Conservation (phyloP, 2,113 vertebrate species). For the Rynchops niger region DNA sequence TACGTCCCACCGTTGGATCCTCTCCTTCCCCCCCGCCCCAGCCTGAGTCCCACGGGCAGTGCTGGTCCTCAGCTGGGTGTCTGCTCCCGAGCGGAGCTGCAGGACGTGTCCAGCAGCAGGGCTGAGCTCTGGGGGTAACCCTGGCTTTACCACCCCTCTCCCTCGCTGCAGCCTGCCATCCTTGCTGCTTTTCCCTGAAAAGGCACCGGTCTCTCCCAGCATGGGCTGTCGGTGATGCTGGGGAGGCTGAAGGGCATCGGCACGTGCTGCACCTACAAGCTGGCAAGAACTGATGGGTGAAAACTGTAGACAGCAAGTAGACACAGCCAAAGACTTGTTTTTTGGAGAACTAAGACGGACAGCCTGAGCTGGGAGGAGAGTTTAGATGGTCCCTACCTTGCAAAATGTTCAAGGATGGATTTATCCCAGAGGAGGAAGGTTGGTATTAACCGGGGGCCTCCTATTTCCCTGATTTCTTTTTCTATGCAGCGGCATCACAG, state of each 20-base stretch:
- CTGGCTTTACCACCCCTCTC: not conserved
- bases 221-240: not conserved
- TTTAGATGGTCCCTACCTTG: not conserved
- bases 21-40: not conserved
- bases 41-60: fast-evolving
- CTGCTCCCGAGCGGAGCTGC: not conserved
- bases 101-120: not conserved
- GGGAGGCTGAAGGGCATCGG: not conserved
- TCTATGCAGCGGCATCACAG: not conserved
- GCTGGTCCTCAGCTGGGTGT: fast-evolving
- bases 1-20: fast-evolving
- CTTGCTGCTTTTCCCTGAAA: not conserved
- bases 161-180: not conserved
- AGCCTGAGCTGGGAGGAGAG: not conserved
- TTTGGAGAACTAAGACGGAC: not conserved
- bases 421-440: not conserved
- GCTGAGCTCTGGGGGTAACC: not conserved
- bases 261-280: not conserved
- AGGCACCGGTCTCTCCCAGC: not conserved
- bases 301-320: not conserved
- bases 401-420: not conserved
- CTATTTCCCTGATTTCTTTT: not conserved
- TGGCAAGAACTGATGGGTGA: not conserved
- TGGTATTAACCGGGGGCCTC: not conserved
- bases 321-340: not conserved